Base-by-base conservation (phyloP, 2,888 invertebrate genomes). In the Drosophila putrida region DNA sequence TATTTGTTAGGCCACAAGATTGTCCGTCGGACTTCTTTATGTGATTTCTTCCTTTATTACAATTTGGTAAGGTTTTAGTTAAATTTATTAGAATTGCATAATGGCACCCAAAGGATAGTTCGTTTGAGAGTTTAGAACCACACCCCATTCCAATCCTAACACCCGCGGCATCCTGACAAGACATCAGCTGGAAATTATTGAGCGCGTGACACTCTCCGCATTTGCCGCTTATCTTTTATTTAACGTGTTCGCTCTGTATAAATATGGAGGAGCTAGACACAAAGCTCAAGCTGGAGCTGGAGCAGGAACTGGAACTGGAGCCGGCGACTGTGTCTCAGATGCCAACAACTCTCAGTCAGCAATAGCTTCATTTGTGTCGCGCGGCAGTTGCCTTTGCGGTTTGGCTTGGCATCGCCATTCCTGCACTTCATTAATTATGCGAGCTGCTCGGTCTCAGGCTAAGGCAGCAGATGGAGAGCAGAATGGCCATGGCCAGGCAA, bases 361-460 rank as follows among this genome's bases (percentile, higher is more conserved):
- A 86, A 88, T 82, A 84, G 89, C 85, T 84, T 89, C 78, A 89
- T 86, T 89, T 85, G 84, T 64, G 74, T 54, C 75, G 75, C 67
- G 71, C 65, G 51, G 65, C 51, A 47, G 64, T 78, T 53, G 67
- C 58, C 51, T 64, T 66, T 61, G 64, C 65, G 35, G 35, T 44
- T 68, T 49, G 33, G 33, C 36, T 53, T 46, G 11, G 44, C 68
- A 58, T 53, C 47, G 69, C 79, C 74, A 85, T 82, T 78, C 68
- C 84, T 77, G 80, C 85, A 78, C 85, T 88, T 88, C 86, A 86
- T 86, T 86, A 86, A 86, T 86, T 86, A 88, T 89, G 85, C 88
- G 80, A 71, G 68, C 72, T 66, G 68, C 73, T 68, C 67, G 33
- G 39, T 10, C 38, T 28, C 27, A 39, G 53, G 10, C 28, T 11